phyloP scores from a whole-genome alignment of 2,113 vertebrate species.

The Mobula hypostoma region DNA sequence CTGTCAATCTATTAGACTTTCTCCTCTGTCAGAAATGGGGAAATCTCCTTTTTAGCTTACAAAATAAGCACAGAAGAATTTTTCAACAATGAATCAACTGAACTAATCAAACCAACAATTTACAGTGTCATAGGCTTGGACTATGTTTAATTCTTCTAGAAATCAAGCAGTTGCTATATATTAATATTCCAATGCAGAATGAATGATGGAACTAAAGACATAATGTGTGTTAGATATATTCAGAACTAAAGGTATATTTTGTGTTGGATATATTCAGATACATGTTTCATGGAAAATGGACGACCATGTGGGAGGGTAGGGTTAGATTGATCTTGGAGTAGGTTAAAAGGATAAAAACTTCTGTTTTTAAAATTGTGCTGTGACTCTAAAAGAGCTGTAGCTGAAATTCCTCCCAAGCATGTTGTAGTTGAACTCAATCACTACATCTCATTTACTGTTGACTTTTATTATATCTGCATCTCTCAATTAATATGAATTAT shows the following conservation, averaged over 20 bases:
- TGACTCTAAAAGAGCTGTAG: not conserved
- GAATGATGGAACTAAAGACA: not conserved
- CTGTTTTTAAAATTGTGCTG: not conserved
- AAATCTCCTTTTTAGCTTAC: not conserved
- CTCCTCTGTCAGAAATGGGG: not conserved
- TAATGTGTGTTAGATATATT: not conserved
- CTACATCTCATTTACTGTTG: not conserved
- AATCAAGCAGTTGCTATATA: not conserved
- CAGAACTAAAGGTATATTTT: not conserved
- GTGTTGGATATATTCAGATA: not conserved
- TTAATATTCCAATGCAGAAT: not conserved
- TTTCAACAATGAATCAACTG: not conserved
- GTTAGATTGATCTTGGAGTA: no score
- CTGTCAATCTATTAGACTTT: not conserved
- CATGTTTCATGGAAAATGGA: not conserved
- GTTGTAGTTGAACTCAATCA: not conserved
- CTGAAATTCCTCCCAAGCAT: not conserved
- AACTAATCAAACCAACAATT: not conserved
- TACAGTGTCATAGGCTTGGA: not conserved
- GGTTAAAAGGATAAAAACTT: not conserved
- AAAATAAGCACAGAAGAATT: not conserved
- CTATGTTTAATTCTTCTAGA: not conserved
- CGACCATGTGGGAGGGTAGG: no score
- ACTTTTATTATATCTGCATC: not conserved
- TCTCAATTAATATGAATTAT: not conserved